These are phyloP conservation scores for Peromyscus californicus DNA, from an alignment of 2,113 vertebrate species.

Conservation along the genomic window DNA sequence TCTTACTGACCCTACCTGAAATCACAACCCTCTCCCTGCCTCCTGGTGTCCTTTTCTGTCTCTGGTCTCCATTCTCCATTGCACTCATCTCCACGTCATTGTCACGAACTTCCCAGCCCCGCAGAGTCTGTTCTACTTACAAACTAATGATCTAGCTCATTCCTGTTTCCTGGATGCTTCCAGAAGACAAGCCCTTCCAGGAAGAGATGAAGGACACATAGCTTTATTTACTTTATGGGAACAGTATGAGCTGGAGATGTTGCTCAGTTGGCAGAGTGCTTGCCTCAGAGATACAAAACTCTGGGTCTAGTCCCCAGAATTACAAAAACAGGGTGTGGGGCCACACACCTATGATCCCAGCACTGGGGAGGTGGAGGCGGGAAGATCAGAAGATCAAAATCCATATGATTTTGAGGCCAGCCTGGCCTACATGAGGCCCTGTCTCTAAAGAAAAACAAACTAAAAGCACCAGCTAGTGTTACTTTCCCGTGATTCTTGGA, in stretches of 20 bases:
- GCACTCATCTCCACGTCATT: not conserved
- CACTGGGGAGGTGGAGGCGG: not conserved
- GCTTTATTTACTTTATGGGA: not conserved
- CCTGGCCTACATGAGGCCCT: not conserved
- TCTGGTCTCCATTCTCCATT: not conserved
- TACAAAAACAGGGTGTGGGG: not conserved
- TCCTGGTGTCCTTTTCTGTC: not conserved
- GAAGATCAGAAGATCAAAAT: not conserved
- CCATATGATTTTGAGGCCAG: not conserved
- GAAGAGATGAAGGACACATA: not conserved
- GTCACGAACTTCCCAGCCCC: not conserved
- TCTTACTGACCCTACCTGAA: not conserved
- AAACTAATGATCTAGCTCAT: not conserved
- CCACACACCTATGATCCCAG: not conserved
- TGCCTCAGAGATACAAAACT: not conserved
- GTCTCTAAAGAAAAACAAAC: not conserved
- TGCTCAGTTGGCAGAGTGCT: not conserved
- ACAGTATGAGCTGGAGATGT: not conserved
- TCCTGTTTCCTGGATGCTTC: not conserved
- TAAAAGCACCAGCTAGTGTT: not conserved
- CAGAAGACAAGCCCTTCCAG: conserved; percentile 6
- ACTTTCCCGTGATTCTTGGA: too few species aligned
- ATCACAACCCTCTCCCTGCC: not conserved
- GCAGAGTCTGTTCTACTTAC: not conserved
- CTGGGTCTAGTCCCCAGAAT: not conserved